Base-by-base conservation (phyloP, 1,140 invertebrate genomes). In the Aphis gossypii region DNA sequence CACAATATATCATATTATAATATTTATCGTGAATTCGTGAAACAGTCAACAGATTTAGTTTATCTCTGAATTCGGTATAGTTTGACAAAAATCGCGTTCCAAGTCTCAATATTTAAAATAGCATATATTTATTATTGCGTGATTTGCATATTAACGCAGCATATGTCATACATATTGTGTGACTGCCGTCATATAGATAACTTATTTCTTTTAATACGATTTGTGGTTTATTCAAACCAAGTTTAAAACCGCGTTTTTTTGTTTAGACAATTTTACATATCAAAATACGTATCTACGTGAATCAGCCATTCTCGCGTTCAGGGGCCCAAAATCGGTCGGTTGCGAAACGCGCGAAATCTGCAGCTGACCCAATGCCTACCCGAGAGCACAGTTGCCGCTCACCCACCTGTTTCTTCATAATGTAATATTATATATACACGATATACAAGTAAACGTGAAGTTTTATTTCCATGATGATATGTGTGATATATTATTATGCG, bases 401-500 rank as follows among this genome's bases (percentile, higher is more conserved):
- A n/a, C 30, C 60, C 60, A 35, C 60, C 60, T 35, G 60, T 76
- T n/a, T n/a, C 60, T 76, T 76, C 60, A n/a, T n/a, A 76, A 6
- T 76, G n/a, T 68, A 51, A 51, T 51, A 51, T 51, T 18, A 51
- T 68, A 68, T n/a, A 56, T 38, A 44, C 83, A 20, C 21, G 44
- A 14, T 88, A 88, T 41, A 84, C 9, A 41, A 76, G 60, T 76
- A 76, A 76, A 88, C 44, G 86, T 35, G 18, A 89, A 89, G 46
- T 89, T 89, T 54, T 51, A 89, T 54, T 54, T 38, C 35, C 46
- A 35, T 3, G 48, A 18, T 48, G 25, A 87, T 87, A 51, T n/a
- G 46, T 41, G 30, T 41, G 46, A 44, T 44, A 87, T 87, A 89
- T 89, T 76, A 54, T 89, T 89, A 89, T 89, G 46, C 48, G 48